A percentile compares a stretch with the other conserved stretches of the same genome.
These are phyloP conservation scores for Diarsia dahlii DNA, from an alignment of 2,888 invertebrate species.

Conservation along the genomic window DNA sequence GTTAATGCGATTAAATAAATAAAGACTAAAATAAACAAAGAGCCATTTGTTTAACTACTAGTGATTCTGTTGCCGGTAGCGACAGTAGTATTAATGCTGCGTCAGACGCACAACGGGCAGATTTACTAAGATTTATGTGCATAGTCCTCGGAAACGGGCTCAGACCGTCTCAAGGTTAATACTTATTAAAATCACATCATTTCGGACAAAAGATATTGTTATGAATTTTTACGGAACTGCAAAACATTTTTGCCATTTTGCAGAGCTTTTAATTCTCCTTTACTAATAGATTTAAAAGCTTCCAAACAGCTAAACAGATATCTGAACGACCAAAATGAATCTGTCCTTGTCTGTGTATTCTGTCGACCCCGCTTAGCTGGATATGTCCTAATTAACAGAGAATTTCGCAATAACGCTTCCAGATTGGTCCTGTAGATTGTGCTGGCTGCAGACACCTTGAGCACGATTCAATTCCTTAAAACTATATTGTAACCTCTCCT, in stretches of 20 bases:
- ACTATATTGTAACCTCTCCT: background rate
- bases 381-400: constrained; percentile 18
- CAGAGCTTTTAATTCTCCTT: background rate
- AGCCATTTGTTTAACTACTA: constrained; percentile 58
- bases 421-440: constrained; percentile 38
- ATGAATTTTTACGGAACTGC: constrained; percentile 39
- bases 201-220: constrained; percentile 37
- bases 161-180: constrained; percentile 78
- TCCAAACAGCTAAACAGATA: constrained; percentile 2
- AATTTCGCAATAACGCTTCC: background rate
- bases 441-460: background rate
- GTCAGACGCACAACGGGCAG: constrained; percentile 73
- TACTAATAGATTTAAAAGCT: background rate
- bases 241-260: constrained; percentile 16
- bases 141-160: constrained; percentile 74
- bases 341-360: background rate
- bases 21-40: constrained; percentile 63
- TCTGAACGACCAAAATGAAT: constrained; percentile 4
- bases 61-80: constrained; percentile 67
- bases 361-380: background rate
- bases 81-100: constrained; percentile 69
- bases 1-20: constrained; percentile 59
- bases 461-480: constrained; percentile 2
- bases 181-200: constrained; percentile 65
- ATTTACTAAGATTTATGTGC: constrained; percentile 82